Evolutionary conservation across 2,797 vertebrate genomes (phyloP), one percentile per base, ranked within the genome.

Genomic region (Myotis planiceps): DNA sequence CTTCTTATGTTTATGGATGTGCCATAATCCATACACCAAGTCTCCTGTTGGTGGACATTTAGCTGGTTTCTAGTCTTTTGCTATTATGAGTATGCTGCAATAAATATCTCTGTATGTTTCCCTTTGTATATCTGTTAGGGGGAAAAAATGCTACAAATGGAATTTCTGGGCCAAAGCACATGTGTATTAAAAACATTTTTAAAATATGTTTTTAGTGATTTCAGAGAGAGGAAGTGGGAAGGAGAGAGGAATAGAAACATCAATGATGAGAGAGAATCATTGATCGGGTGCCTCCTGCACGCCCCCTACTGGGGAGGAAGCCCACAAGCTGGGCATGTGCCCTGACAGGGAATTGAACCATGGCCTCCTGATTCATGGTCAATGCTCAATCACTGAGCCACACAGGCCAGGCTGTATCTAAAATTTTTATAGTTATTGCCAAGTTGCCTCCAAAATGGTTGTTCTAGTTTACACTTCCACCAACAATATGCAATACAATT

Each of bases 151-250:
- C 29, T 81, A 69, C 13, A 88, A 94, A 88, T 65, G 8, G 58
- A 66, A 53, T 86, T 86, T 86, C 65, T 91, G 63, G 65, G 18
- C 72, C 58, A 88, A 87, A 88, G 45, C 12, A 82, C 90, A 58
- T 12, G 1, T 18, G 12, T 45, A 51, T 51, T 51, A 19, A 51
- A 47, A 51, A 51, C 6, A 51, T 51, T 51, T 51, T 51, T 51
- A 19, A 51, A 51, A 51, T 51, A 51, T 19, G 49, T 51, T 6
- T 51, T 51, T 19, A 18, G 7, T 51, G 49, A 51, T 51, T 51
- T 51, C 49, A 51, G 49, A 51, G 49, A 51, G 49, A 51, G 6
- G 18, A 51, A 51, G 18, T 18, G 49, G 6, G 49, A 51, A 2
- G 49, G 49, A 51, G 49, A 51, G 49, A 51, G 49, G 18, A 18